Evolutionary conservation across 2,888 invertebrate species (phyloP).

Genomic region (Muschampia plurimacula): DNA sequence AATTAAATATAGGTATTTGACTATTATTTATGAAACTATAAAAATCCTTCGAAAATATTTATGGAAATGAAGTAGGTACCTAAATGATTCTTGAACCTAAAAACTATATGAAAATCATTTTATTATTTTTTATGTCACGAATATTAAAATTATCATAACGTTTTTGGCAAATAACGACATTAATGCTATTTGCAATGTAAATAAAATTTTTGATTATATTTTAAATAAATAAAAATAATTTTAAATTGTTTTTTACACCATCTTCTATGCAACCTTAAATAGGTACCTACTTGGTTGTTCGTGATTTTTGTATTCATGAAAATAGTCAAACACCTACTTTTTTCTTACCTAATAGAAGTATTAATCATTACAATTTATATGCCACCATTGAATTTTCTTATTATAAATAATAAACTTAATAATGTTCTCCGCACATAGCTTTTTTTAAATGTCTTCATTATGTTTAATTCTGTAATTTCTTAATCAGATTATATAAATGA

Average conservation of each 20-base stretch:
- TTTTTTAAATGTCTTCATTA: background rate
- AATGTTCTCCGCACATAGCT: conserved; percentile 25
- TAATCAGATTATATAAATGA: too few species aligned
- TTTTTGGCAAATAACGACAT: too few species aligned
- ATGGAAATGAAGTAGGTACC: background rate
- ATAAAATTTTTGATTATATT: too few species aligned
- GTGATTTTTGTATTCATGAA: background rate
- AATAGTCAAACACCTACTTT: conserved; percentile 27
- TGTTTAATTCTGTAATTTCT: background rate
- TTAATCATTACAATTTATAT: conserved; percentile 14
- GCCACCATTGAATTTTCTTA: background rate
- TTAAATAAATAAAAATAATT: too few species aligned
- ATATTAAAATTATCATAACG: too few species aligned
- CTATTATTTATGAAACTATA: background rate
- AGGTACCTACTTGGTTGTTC: background rate
- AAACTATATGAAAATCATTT: too few species aligned
- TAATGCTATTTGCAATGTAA: too few species aligned
- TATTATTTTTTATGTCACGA: too few species aligned
- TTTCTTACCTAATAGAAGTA: conserved; percentile 34
- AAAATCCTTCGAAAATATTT: background rate
- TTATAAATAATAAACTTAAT: background rate
- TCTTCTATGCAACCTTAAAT: too few species aligned
- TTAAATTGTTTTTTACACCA: too few species aligned
- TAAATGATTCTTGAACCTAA: too few species aligned
- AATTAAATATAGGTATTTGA: conserved; percentile 8